Conservation (phyloP, 2,888 invertebrate species). For the Caenorhabditis afra region DNA sequence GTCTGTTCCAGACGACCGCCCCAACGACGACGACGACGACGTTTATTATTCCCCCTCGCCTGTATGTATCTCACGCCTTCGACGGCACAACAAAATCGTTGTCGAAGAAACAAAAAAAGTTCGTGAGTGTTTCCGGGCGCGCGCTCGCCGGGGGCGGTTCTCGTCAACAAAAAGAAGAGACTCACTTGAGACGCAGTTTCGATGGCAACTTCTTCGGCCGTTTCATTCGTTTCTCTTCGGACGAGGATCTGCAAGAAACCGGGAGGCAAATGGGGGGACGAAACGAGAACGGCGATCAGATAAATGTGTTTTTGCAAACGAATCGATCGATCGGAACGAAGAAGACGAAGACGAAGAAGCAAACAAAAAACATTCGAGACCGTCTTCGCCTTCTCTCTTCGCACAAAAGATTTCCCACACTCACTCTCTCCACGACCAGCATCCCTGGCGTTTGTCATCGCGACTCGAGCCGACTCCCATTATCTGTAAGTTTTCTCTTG, state of each 20-base stretch:
- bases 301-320: slow-evolving; percentile 4
- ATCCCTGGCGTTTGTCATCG: slow-evolving; percentile 56
- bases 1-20: neutral
- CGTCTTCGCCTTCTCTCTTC: neutral
- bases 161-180: slow-evolving; percentile 10
- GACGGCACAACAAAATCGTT: too few relatives aligned
- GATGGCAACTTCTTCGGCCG: slow-evolving; percentile 53
- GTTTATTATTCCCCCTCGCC: too few relatives aligned
- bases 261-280: too few relatives aligned
- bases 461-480: slow-evolving; percentile 58
- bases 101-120: neutral
- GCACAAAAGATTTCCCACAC: slow-evolving; percentile 12
- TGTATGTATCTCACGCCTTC: neutral
- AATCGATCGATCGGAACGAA: slow-evolving; percentile 19
- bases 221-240: slow-evolving; percentile 45
- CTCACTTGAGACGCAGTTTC: slow-evolving; percentile 55
- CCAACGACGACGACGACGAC: too few relatives aligned
- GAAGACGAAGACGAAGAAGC: neutral
- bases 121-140: neutral
- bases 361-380: slow-evolving; percentile 22
- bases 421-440: slow-evolving; percentile 55
- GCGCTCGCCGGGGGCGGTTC: too few relatives aligned
- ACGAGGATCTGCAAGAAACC: slow-evolving; percentile 43
- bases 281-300: slow-evolving; percentile 4
- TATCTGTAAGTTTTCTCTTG: slow-evolving; percentile 19